phyloP scores from a whole-genome alignment of 1,140 invertebrate genomes.

The Frieseomelitta varia region DNA sequence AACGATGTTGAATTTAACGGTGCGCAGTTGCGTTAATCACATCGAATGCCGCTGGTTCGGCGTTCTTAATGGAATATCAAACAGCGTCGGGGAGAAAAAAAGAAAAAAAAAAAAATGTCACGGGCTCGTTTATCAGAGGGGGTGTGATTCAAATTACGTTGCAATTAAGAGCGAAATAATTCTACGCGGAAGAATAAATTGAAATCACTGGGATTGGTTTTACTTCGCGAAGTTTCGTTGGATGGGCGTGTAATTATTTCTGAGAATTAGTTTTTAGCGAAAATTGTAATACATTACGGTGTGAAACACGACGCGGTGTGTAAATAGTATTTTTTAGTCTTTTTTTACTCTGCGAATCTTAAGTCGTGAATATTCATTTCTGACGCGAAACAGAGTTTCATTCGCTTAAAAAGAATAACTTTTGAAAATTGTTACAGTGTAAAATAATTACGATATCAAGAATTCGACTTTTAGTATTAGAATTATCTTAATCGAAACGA shows the following conservation, averaged over 20 bases:
- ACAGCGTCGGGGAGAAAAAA: background rate
- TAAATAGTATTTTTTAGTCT: too few species aligned
- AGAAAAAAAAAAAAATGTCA: background rate
- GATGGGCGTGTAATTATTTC: background rate
- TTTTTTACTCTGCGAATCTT: too few species aligned
- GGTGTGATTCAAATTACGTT: background rate
- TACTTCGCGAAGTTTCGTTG: background rate
- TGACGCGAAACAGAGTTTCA: too few species aligned
- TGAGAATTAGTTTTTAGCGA: background rate
- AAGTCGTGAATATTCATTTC: too few species aligned
- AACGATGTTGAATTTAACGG: slow-evolving; percentile 33
- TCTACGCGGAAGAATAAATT: background rate
- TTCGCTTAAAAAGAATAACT: too few species aligned
- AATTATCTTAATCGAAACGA: too few species aligned
- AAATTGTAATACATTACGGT: background rate
- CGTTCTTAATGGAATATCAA: slow-evolving; percentile 7
- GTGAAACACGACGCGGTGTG: too few species aligned
- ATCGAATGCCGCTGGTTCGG: background rate
- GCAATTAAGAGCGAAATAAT: background rate
- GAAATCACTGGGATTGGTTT: background rate
- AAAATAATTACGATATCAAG: too few species aligned
- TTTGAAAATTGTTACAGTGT: too few species aligned
- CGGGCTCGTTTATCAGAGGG: background rate
- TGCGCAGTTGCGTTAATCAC: slow-evolving; percentile 25
- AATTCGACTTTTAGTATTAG: too few species aligned